A percentile compares a stretch with the other conserved stretches of the same genome.
These are phyloP conservation scores for Bos taurus DNA, from an alignment of 2,113 vertebrate genomes.

Conservation along the genomic window DNA sequence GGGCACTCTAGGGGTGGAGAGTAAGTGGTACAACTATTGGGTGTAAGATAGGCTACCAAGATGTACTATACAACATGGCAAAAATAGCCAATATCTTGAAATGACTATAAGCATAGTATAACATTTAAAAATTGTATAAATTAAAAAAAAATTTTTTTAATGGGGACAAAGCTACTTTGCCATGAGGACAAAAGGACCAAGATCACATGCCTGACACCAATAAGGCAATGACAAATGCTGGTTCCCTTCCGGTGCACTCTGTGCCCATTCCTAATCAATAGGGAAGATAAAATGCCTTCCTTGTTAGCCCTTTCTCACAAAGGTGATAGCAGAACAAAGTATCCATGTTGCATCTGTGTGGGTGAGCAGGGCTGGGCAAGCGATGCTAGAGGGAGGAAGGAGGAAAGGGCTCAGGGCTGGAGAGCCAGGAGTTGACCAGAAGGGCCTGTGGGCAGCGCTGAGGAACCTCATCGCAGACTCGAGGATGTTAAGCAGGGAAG, in stretches of 20 bases:
- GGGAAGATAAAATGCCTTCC: neutral
- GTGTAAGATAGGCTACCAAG: neutral
- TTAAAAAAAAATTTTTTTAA: neutral
- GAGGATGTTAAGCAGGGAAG: neutral
- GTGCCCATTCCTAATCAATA: neutral
- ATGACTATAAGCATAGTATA: neutral
- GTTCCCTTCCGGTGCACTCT: neutral
- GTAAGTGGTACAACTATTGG: neutral
- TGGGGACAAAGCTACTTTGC: neutral
- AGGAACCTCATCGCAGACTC: neutral
- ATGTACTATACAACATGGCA: neutral
- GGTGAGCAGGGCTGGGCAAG: neutral
- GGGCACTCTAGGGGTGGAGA: neutral
- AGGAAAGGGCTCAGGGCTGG: neutral
- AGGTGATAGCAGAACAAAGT: neutral
- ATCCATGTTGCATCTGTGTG: rapidly evolving
- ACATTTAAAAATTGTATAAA: neutral
- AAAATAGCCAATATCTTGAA: neutral
- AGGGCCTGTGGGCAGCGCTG: neutral
- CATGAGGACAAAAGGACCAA: neutral
- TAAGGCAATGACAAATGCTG: neutral
- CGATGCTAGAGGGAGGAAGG: neutral
- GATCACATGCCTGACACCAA: neutral
- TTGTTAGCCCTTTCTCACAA: neutral
- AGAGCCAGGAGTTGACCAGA: neutral